phyloP scores from a whole-genome alignment of 2,888 invertebrate species.

The Heliconius ethilla region DNA sequence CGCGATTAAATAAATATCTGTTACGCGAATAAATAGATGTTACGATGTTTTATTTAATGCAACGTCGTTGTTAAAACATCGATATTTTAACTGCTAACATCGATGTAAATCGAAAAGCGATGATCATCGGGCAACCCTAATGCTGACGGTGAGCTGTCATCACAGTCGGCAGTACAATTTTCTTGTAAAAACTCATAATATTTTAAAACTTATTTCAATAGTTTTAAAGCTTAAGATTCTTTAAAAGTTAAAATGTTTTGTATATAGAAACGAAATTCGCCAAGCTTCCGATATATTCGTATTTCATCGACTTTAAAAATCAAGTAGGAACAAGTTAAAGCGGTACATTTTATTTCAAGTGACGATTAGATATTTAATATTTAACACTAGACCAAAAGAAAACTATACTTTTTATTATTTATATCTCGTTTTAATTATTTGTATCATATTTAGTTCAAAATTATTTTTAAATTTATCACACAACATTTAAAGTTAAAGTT shows the following conservation, averaged over 20 bases:
- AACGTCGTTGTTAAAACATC: no score
- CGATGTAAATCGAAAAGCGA: no score
- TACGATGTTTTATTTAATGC: no score
- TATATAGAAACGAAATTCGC: background rate
- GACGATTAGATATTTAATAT: background rate
- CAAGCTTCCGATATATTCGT: background rate
- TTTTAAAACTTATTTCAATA: background rate
- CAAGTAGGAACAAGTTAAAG: constrained; percentile 11
- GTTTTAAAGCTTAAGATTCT: background rate
- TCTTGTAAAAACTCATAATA: background rate
- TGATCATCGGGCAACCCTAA: no score
- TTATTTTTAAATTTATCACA: background rate
- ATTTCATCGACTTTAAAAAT: constrained; percentile 12
- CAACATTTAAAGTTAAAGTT: background rate
- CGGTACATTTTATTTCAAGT: background rate
- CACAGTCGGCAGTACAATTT: background rate
- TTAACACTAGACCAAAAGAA: background rate
- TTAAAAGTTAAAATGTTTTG: background rate
- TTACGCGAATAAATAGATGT: no score
- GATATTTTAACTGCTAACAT: no score
- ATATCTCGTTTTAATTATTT: background rate
- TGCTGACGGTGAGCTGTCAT: no score
- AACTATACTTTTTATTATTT: background rate
- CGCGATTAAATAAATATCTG: no score
- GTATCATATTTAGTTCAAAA: background rate